Percentiles rank a stretch among this genome's conserved stretches.
phyloP scores from a whole-genome alignment of 2,888 invertebrate species.

The Chrysodeixis includens region DNA sequence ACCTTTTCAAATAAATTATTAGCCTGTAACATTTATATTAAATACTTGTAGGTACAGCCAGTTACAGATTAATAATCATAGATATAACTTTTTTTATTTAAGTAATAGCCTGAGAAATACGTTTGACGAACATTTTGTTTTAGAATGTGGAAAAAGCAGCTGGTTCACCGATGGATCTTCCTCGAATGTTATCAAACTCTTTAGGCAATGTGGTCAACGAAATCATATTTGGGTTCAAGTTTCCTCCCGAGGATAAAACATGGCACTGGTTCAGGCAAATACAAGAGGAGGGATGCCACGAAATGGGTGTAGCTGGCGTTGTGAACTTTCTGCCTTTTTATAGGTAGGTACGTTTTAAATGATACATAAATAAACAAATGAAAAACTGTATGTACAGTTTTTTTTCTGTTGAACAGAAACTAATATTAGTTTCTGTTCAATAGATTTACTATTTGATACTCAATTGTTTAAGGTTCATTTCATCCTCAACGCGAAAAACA shows the following conservation, averaged over 20 bases:
- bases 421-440: too few species aligned
- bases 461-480: slow-evolving; percentile 87
- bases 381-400: too few species aligned
- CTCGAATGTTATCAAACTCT: slow-evolving; percentile 90
- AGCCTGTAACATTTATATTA: background rate
- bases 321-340: slow-evolving; percentile 95
- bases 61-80: slow-evolving; percentile 25
- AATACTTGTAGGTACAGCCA: background rate
- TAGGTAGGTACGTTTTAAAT: slow-evolving; percentile 90
- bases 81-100: too few species aligned
- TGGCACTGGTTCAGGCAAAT: slow-evolving; percentile 94
- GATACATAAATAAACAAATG: too few species aligned
- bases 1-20: background rate
- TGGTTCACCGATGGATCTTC: slow-evolving; percentile 83
- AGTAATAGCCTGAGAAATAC: too few species aligned
- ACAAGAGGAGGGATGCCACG: slow-evolving; percentile 95
- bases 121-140: too few species aligned
- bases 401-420: too few species aligned
- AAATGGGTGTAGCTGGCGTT: slow-evolving; percentile 94
- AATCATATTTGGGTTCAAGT: slow-evolving; percentile 94
- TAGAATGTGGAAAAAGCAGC: slow-evolving; percentile 73
- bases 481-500: slow-evolving; percentile 90
- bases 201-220: slow-evolving; percentile 94
- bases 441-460: too few species aligned
- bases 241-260: slow-evolving; percentile 91